Conservation (phyloP, 2,888 invertebrate species). For the Lutraria lutraria region DNA sequence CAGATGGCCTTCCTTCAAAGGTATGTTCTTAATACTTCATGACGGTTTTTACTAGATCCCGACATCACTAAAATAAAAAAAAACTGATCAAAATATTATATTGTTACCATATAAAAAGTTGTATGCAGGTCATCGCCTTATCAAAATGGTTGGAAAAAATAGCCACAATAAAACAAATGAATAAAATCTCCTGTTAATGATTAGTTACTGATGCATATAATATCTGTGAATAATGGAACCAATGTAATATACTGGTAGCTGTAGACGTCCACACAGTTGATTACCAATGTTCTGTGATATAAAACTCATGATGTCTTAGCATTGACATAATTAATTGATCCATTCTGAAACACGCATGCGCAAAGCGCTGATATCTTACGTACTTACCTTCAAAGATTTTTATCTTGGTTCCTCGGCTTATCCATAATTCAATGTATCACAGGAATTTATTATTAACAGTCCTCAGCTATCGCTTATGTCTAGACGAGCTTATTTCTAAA, state of each 20-base stretch:
- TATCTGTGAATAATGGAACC: background rate
- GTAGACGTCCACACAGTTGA: background rate
- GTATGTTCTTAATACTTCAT: no score
- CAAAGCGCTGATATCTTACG: background rate
- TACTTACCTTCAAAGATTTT: background rate
- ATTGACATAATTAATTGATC: background rate
- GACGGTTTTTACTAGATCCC: no score
- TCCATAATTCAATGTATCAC: background rate
- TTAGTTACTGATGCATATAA: background rate
- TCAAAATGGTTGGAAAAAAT: no score
- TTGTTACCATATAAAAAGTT: no score
- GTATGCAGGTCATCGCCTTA: no score
- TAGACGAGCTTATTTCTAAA: background rate
- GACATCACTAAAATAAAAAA: no score
- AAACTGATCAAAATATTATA: no score
- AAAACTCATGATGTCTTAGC: background rate
- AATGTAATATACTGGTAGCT: background rate
- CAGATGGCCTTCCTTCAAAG: no score
- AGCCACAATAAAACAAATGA: no score
- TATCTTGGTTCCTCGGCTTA: background rate
- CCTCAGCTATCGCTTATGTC: background rate
- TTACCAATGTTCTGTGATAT: no score
- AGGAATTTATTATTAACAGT: background rate
- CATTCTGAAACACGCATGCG: background rate
- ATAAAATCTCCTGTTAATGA: no score